These are phyloP conservation scores for Sorex araneus DNA, from an alignment of 2,113 vertebrate species.

Conservation along the genomic window DNA sequence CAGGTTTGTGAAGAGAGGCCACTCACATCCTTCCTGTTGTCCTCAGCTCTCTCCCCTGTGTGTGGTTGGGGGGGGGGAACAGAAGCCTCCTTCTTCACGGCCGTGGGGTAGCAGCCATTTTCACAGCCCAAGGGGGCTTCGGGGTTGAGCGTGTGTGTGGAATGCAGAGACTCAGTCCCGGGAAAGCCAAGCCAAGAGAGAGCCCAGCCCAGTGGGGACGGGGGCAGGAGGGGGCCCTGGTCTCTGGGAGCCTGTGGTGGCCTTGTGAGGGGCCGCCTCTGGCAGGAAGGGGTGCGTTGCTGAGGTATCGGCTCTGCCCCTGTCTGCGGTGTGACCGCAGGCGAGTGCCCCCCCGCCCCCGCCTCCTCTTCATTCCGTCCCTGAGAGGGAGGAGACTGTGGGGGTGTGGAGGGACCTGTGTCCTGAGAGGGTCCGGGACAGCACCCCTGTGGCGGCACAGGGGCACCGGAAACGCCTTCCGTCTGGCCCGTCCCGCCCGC, in stretches of 20 bases:
- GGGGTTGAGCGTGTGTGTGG: background rate
- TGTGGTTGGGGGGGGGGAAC: background rate
- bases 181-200: background rate
- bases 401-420: too few species aligned
- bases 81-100: background rate
- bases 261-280: background rate
- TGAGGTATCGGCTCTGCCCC: background rate
- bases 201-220: background rate
- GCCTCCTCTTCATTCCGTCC: background rate
- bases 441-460: background rate
- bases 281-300: background rate
- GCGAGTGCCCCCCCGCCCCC: background rate
- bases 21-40: background rate
- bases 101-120: background rate
- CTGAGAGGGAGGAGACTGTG: background rate
- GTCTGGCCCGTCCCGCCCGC: constrained; percentile 20
- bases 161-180: background rate
- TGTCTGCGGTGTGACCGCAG: constrained; percentile 35
- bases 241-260: background rate
- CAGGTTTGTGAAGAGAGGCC: background rate
- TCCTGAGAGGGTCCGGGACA: background rate
- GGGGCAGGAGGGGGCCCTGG: background rate
- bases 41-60: background rate
- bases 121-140: background rate
- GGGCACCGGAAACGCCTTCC: background rate